Evolutionary conservation across 2,888 invertebrate species (phyloP).

Genomic region (Shargacucullia verbasci): DNA sequence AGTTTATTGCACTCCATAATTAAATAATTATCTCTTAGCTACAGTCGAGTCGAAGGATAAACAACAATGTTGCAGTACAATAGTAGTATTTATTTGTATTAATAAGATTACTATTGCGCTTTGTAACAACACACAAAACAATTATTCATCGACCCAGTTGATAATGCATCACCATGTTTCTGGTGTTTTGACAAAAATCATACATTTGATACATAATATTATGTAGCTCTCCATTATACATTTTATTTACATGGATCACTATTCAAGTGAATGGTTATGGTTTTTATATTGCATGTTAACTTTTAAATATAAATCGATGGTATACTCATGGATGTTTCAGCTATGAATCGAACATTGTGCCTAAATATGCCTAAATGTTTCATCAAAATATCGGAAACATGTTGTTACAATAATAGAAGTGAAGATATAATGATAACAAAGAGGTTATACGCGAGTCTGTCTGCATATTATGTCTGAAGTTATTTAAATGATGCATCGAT

Average conservation of each 20-base stretch:
- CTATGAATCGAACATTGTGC: conserved; percentile 49
- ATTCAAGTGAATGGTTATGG: conserved; percentile 38
- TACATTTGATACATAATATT: conserved; percentile 50
- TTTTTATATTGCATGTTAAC: conserved; percentile 42
- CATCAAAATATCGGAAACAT: conserved; percentile 69
- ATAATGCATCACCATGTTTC: conserved; percentile 69
- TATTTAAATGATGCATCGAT: conserved; percentile 71
- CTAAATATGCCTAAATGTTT: conserved; percentile 47
- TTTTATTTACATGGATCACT: conserved; percentile 40
- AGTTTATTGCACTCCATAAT: conserved; percentile 84
- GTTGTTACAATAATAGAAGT: conserved; percentile 62
- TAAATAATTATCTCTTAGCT: conserved; percentile 70
- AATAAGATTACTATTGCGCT: conserved; percentile 41
- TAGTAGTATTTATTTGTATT: conserved; percentile 35
- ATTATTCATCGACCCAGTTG: conserved; percentile 41
- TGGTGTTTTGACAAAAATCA: conserved; percentile 56
- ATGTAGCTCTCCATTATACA: conserved; percentile 46
- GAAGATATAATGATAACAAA: conserved; percentile 64
- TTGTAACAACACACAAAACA: conserved; percentile 34
- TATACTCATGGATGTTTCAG: conserved; percentile 33
- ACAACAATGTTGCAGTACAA: conserved; percentile 27
- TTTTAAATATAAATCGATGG: conserved; percentile 18
- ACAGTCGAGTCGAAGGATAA: conserved; percentile 56
- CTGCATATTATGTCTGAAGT: conserved; percentile 70
- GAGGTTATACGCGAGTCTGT: conserved; percentile 66